Evolutionary conservation across 2,797 vertebrate species (phyloP).

Genomic region (Aldrovandia affinis): DNA sequence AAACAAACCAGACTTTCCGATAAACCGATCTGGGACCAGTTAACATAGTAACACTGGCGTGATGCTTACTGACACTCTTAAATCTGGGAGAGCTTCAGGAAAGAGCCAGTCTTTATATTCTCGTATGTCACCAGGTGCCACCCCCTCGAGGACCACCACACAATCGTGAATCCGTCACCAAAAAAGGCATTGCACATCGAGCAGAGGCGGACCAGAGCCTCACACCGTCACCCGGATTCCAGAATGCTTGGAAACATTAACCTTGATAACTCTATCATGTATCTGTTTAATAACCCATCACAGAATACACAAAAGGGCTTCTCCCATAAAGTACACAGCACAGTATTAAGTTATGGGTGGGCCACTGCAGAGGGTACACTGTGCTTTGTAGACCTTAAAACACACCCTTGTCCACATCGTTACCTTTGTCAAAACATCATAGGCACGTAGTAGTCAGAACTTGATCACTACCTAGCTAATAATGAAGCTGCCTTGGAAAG

Average conservation of each 20-base stretch:
- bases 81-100: neutral
- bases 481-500: neutral
- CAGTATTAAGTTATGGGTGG: neutral
- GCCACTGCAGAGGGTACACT: neutral
- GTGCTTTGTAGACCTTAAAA: slow-evolving; percentile 4
- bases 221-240: neutral
- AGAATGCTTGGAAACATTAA: neutral
- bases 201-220: neutral
- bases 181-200: neutral
- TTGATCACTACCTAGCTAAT: neutral
- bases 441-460: neutral
- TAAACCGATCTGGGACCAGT: neutral
- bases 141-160: neutral
- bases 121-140: neutral
- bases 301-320: neutral
- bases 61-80: neutral
- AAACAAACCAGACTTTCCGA: neutral
- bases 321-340: slow-evolving; percentile 3
- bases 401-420: neutral
- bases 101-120: neutral
- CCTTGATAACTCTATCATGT: neutral
- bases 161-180: neutral
- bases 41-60: neutral
- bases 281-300: neutral
- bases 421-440: neutral